phyloP scores from a whole-genome alignment of 2,113 vertebrate genomes.

The Cyprinodon variegatus region DNA sequence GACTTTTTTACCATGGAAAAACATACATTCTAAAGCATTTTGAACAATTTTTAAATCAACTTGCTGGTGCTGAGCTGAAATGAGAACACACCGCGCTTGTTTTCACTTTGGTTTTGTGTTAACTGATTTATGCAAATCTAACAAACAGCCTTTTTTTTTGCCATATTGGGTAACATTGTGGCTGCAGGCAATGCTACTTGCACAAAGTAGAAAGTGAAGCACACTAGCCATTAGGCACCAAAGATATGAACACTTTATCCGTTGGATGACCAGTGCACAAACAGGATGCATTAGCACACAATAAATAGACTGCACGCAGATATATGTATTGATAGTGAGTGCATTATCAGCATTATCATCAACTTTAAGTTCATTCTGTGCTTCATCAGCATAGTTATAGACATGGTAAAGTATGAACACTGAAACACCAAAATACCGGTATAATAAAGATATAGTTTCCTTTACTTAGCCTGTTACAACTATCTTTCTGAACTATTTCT shows the following conservation, averaged over 20 bases:
- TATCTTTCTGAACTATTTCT: no score
- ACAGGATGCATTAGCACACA: conserved; percentile 45
- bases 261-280: conserved; percentile 29
- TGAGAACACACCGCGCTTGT: conserved; percentile 60
- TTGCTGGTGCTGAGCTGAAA: conserved; percentile 32
- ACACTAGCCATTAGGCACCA: conserved; percentile 20
- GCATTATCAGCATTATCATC: conserved; percentile 19
- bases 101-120: conserved; percentile 42
- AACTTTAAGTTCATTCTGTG: conserved; percentile 29
- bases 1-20: background rate
- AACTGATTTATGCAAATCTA: conserved; percentile 69
- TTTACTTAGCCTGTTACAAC: no score
- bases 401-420: background rate
- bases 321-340: conserved; percentile 47
- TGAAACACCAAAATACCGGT: no score
- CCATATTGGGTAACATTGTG: conserved; percentile 41
- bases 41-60: conserved; percentile 37
- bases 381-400: conserved; percentile 22
- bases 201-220: conserved; percentile 22
- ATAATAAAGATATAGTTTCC: no score
- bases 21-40: conserved; percentile 21
- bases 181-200: conserved; percentile 35
- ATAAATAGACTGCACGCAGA: conserved; percentile 7
- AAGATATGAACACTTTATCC: conserved; percentile 9
- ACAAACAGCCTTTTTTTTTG: conserved; percentile 39